Evolutionary conservation across 2,888 invertebrate species (phyloP).

Genomic region (Lagria hirta): DNA sequence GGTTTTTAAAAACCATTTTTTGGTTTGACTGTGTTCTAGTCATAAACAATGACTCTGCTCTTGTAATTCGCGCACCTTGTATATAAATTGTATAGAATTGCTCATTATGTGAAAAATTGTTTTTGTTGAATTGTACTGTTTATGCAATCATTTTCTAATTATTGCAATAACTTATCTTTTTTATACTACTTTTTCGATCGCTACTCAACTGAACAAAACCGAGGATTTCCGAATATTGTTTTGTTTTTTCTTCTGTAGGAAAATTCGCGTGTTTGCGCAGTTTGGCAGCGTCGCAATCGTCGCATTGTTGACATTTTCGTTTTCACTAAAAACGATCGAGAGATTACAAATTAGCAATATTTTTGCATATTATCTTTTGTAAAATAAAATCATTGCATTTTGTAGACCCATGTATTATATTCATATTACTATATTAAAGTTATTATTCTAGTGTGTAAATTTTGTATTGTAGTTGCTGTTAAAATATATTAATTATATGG

Average conservation of each 20-base stretch:
- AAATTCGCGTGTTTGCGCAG: too few species aligned
- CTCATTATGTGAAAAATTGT: slow-evolving; percentile 56
- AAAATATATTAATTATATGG: slow-evolving; percentile 72
- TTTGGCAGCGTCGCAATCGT: too few species aligned
- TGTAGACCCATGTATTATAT: slow-evolving; percentile 57
- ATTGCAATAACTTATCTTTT: slow-evolving; percentile 34
- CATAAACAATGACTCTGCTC: slow-evolving; percentile 37
- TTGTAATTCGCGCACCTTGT: slow-evolving; percentile 44
- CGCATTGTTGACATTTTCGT: slow-evolving; percentile 50
- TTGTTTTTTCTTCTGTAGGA: too few species aligned
- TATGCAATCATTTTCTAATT: slow-evolving; percentile 37
- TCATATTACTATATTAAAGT: slow-evolving; percentile 60
- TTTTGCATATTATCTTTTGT: slow-evolving; percentile 57
- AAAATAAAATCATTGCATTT: slow-evolving; percentile 50
- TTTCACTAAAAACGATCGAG: slow-evolving; percentile 52
- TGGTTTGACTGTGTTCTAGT: slow-evolving; percentile 42
- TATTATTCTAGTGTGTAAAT: slow-evolving; percentile 69
- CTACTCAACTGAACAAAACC: too few species aligned
- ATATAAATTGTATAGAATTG: slow-evolving; percentile 54
- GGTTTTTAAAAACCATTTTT: slow-evolving; percentile 37
- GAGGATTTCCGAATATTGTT: too few species aligned
- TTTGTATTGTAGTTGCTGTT: slow-evolving; percentile 75
- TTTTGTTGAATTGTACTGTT: slow-evolving; percentile 52
- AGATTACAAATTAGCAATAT: slow-evolving; percentile 56
- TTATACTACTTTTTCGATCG: too few species aligned